These are phyloP conservation scores for Lagocephalus sceleratus DNA, from an alignment of 2,797 vertebrate species.

Conservation along the genomic window DNA sequence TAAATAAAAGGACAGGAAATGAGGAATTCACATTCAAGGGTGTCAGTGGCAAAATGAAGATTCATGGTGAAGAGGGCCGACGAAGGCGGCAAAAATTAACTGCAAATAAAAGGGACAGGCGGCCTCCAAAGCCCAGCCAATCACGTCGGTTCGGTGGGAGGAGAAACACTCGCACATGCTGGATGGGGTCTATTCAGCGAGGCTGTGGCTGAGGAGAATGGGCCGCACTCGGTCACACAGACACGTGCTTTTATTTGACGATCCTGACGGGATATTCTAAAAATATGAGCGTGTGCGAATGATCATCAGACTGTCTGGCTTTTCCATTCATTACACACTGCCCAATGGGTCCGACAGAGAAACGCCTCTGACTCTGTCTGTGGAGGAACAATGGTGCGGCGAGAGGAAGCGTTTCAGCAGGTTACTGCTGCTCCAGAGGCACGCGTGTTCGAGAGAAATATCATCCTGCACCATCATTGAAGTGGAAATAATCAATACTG, in stretches of 20 bases:
- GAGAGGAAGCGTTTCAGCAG: not conserved
- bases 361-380: slow-evolving; percentile 46
- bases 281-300: slow-evolving; percentile 73
- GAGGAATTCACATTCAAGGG: slow-evolving; percentile 95
- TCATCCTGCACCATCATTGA: slow-evolving; percentile 11
- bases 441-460: too few species aligned
- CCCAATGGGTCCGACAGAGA: slow-evolving; percentile 59
- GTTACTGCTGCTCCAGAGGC: too few species aligned
- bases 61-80: slow-evolving; percentile 86
- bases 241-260: slow-evolving; percentile 83
- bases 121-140: slow-evolving; percentile 77
- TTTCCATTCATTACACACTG: slow-evolving; percentile 70
- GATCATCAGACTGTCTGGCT: slow-evolving; percentile 74
- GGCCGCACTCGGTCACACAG: slow-evolving; percentile 78
- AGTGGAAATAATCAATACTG: slow-evolving; percentile 9
- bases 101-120: slow-evolving; percentile 85
- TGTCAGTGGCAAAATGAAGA: slow-evolving; percentile 92
- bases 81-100: slow-evolving; percentile 87
- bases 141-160: slow-evolving; percentile 62
- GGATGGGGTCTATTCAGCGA: slow-evolving; percentile 38
- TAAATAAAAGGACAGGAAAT: slow-evolving; percentile 97
- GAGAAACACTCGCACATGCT: slow-evolving; percentile 1
- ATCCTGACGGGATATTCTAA: slow-evolving; percentile 76
- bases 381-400: not conserved
- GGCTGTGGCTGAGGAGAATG: slow-evolving; percentile 63